These are phyloP conservation scores for Caenorhabditis inopinata DNA, from an alignment of 1,140 invertebrate species.

Conservation along the genomic window DNA sequence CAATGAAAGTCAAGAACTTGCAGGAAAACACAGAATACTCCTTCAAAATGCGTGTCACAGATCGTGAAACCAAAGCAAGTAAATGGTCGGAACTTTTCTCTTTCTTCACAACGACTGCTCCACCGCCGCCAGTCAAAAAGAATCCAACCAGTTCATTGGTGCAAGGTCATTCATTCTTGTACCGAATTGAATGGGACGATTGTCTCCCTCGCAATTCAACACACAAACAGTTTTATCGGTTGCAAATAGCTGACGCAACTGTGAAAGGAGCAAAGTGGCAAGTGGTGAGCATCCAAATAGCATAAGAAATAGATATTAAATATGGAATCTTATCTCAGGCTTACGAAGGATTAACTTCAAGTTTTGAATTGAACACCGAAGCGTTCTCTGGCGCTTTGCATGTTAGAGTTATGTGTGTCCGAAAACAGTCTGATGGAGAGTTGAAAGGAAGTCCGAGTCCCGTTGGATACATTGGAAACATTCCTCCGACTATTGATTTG, in stretches of 20 bases:
- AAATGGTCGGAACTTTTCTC: not conserved
- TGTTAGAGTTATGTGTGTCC: not conserved
- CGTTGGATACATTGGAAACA: not conserved
- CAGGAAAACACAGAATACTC: not conserved
- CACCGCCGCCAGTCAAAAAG: not conserved
- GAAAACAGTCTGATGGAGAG: not conserved
- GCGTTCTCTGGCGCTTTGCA: not conserved
- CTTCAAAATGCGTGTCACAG: not conserved
- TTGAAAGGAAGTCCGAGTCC: not conserved
- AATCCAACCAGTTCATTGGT: not conserved
- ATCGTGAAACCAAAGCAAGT: not conserved
- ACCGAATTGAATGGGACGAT: not conserved
- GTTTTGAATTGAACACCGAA: not conserved
- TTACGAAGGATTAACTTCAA: not conserved
- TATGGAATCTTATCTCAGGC: not conserved
- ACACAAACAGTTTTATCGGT: not conserved
- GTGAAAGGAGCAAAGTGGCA: not conserved
- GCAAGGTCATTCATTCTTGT: not conserved
- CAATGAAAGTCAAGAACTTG: not conserved
- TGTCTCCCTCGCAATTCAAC: not conserved
- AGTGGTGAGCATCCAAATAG: not conserved
- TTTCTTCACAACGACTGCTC: not conserved
- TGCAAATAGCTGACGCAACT: not conserved
- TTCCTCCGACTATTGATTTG: not conserved
- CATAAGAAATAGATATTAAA: too few relatives aligned